Percentiles rank a stretch among this genome's conserved stretches.
phyloP scores from a whole-genome alignment of 2,888 invertebrate species.

The Augochlorella aurata region DNA sequence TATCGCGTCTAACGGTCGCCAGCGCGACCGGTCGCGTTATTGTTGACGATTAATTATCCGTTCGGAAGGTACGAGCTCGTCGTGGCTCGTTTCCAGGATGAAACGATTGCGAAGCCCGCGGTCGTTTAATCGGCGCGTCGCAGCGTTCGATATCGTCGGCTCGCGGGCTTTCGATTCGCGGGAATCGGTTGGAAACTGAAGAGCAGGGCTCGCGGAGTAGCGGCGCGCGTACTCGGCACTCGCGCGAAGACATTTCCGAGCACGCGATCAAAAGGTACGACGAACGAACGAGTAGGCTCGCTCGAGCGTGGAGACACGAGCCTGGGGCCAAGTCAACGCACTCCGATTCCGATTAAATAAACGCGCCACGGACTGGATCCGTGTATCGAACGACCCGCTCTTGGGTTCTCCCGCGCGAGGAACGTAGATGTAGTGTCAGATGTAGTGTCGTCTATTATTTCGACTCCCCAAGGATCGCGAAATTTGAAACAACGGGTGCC shows the following conservation, averaged over 20 bases:
- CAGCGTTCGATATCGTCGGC: not conserved
- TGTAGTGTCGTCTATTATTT: no score
- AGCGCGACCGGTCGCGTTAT: slow-evolving; percentile 38
- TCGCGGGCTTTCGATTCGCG: not conserved
- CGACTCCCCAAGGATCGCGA: no score
- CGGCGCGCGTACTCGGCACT: not conserved
- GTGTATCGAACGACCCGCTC: slow-evolving; percentile 38
- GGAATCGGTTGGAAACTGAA: not conserved
- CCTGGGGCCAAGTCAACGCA: slow-evolving; percentile 62
- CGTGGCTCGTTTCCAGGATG: slow-evolving; percentile 26
- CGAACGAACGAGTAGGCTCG: slow-evolving; percentile 55
- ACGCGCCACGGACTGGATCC: slow-evolving; percentile 43
- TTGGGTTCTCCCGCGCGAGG: slow-evolving; percentile 37
- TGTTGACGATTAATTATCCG: slow-evolving; percentile 51
- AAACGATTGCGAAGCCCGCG: slow-evolving; percentile 28
- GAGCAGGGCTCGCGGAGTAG: not conserved
- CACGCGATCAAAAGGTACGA: slow-evolving; percentile 42
- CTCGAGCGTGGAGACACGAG: slow-evolving; percentile 64
- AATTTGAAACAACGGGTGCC: no score
- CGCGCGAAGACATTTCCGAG: slow-evolving; percentile 35
- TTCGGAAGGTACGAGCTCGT: slow-evolving; percentile 17
- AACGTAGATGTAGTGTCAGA: no score
- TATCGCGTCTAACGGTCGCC: slow-evolving; percentile 52
- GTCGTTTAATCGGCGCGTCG: slow-evolving; percentile 1
- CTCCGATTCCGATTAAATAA: slow-evolving; percentile 59